Evolutionary conservation across 1,140 invertebrate genomes (phyloP).

Genomic region (Elysia chlorotica): DNA sequence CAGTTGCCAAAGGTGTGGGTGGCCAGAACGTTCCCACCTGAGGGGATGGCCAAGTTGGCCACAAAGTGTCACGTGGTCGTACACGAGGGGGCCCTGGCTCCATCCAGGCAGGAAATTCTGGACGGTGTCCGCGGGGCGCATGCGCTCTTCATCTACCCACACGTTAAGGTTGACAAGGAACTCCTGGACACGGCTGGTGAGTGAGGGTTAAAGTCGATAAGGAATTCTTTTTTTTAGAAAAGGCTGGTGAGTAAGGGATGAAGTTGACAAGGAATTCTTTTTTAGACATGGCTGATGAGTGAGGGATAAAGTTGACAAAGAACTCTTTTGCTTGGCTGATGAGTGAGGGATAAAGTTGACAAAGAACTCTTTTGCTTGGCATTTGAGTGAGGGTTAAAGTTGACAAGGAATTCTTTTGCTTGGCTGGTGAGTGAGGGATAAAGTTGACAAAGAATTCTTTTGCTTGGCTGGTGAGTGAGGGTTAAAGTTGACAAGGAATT

Average conservation of each 20-base stretch:
- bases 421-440: background rate
- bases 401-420: background rate
- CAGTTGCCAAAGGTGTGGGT: too few species aligned
- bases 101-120: too few species aligned
- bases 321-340: background rate
- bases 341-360: too few species aligned
- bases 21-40: too few species aligned
- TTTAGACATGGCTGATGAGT: background rate
- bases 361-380: conserved; percentile 26
- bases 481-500: too few species aligned
- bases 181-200: conserved; percentile 71
- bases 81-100: too few species aligned
- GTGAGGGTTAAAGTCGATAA: background rate
- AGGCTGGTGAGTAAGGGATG: background rate
- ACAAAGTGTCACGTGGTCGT: too few species aligned
- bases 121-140: too few species aligned
- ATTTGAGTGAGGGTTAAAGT: conserved; percentile 52
- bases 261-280: background rate
- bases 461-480: too few species aligned
- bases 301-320: background rate
- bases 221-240: background rate
- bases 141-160: conserved; percentile 80
- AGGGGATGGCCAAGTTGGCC: too few species aligned
- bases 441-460: too few species aligned
- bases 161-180: conserved; percentile 82